Evolutionary conservation across 2,113 vertebrate genomes (phyloP).

Genomic region (Panthera uncia): DNA sequence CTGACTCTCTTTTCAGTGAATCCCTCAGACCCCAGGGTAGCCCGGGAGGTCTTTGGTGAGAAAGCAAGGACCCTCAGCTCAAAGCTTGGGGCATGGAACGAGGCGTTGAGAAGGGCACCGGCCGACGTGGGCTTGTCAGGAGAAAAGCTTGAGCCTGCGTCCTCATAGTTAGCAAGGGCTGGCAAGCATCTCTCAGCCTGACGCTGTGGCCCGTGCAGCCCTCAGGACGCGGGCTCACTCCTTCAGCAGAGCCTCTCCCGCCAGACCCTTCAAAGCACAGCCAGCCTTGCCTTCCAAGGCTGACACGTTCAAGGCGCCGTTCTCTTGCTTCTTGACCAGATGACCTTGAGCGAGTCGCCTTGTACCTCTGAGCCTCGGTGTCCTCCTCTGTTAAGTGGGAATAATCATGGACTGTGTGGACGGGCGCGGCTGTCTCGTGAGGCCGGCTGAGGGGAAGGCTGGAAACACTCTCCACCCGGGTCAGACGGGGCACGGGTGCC

Average conservation of each 20-base stretch:
- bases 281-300: neutral
- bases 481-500: neutral
- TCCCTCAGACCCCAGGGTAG: neutral
- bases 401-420: neutral
- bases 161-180: neutral
- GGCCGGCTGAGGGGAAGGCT: too few species aligned
- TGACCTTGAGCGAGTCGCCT: neutral
- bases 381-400: neutral
- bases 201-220: rapidly evolving
- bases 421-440: neutral
- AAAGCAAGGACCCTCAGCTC: neutral
- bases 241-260: neutral
- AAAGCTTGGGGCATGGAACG: neutral
- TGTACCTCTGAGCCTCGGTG: neutral
- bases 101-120: neutral
- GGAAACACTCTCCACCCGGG: neutral
- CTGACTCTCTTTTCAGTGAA: neutral
- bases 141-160: neutral
- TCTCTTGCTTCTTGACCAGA: neutral
- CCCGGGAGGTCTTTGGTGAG: neutral
- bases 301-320: rapidly evolving
- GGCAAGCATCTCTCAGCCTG: neutral
- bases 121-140: neutral
- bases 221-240: rapidly evolving
- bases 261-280: neutral